Percentiles rank a stretch among this genome's conserved stretches.
Evolutionary conservation across 2,888 invertebrate genomes (phyloP).

Genomic region (Noctuana brunneofusca): DNA sequence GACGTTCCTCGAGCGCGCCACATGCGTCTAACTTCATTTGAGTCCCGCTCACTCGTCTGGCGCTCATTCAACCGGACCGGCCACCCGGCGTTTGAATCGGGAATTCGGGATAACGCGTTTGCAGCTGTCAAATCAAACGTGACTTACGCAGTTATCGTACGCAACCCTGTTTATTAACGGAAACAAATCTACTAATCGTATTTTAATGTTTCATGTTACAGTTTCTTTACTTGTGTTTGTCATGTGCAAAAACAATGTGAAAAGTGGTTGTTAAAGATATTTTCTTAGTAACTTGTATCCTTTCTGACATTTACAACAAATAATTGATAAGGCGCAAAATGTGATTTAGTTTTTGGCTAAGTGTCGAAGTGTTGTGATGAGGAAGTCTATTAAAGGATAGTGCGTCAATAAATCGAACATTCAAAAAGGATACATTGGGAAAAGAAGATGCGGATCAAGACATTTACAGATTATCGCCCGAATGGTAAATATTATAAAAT

Average conservation of each 20-base stretch:
- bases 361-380: constrained; percentile 77
- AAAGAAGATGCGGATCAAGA: constrained; percentile 82
- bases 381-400: constrained; percentile 64
- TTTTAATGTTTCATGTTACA: constrained; percentile 60
- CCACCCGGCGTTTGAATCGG: constrained; percentile 71
- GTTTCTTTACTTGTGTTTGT: constrained; percentile 83
- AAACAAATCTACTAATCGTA: constrained; percentile 49
- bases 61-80: constrained; percentile 69
- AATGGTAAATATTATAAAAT: constrained; percentile 72
- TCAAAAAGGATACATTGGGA: constrained; percentile 81
- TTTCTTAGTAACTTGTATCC: constrained; percentile 80
- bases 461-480: constrained; percentile 75
- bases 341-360: constrained; percentile 65
- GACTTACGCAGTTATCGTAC: constrained; percentile 50
- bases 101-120: constrained; percentile 75
- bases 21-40: constrained; percentile 64
- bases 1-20: constrained; percentile 54
- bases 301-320: constrained; percentile 65
- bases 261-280: constrained; percentile 82
- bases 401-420: constrained; percentile 67
- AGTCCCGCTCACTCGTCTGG: constrained; percentile 54
- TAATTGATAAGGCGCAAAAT: constrained; percentile 69
- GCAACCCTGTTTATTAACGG: constrained; percentile 40
- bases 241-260: constrained; percentile 82
- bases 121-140: constrained; percentile 81